These are phyloP conservation scores for Bombus sibiricus DNA, from an alignment of 1,140 invertebrate species.

Conservation along the genomic window DNA sequence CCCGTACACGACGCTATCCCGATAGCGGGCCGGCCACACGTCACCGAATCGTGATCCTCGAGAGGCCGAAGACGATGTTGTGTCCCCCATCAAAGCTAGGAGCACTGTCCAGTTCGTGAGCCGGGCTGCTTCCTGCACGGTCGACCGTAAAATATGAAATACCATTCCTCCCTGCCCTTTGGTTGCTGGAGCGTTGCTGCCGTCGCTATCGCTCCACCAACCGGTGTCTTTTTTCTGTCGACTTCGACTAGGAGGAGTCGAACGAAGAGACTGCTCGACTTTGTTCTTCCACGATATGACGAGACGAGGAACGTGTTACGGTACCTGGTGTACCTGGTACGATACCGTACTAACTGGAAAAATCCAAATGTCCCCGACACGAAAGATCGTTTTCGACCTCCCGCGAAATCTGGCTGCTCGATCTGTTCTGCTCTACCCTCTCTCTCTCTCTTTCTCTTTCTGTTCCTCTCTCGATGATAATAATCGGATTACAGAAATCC, in stretches of 20 bases:
- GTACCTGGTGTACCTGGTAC: background rate
- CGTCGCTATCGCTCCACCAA: background rate
- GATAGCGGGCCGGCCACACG: constrained; percentile 59
- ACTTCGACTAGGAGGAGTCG: background rate
- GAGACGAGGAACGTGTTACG: constrained; percentile 23
- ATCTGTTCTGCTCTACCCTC: background rate
- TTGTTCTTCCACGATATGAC: constrained; percentile 4
- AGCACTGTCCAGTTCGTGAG: constrained; percentile 62
- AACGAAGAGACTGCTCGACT: background rate
- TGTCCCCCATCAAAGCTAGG: constrained; percentile 63
- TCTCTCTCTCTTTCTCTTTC: too few species aligned
- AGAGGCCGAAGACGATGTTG: constrained; percentile 60
- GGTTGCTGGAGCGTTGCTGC: background rate
- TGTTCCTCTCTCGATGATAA: background rate
- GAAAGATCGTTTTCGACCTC: constrained; percentile 36
- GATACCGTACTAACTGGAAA: background rate
- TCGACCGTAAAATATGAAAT: constrained; percentile 64
- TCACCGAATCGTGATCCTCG: constrained; percentile 70
- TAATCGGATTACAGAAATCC: constrained; percentile 39
- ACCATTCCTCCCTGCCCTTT: constrained; percentile 11
- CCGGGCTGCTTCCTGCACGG: constrained; percentile 50
- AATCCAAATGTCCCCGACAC: constrained; percentile 45
- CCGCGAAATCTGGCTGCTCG: background rate
- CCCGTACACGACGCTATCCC: constrained; percentile 50
- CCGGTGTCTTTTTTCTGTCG: background rate